Conservation (phyloP, 2,888 invertebrate species). For the Drosophila acutilabella region DNA sequence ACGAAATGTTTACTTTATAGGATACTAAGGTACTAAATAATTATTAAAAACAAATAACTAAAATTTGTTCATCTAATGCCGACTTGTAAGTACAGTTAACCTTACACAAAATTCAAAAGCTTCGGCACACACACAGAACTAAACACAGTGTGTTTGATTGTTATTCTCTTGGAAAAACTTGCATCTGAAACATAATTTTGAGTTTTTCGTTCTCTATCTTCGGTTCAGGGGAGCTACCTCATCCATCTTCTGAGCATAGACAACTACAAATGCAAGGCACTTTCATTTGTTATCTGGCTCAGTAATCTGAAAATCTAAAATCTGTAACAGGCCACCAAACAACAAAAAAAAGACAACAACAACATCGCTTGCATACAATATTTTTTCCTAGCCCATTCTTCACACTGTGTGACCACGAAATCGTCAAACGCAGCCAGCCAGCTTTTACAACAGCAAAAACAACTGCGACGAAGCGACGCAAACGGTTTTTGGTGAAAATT, state of each 20-base stretch:
- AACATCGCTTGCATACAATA: constrained; percentile 61
- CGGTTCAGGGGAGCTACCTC: constrained; percentile 19
- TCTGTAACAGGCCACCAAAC: constrained; percentile 75
- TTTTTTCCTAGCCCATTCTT: constrained; percentile 77
- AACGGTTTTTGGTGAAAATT: constrained; percentile 78
- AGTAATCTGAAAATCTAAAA: constrained; percentile 69
- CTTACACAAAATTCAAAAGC: constrained; percentile 34
- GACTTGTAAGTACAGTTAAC: constrained; percentile 24
- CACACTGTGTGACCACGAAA: constrained; percentile 80
- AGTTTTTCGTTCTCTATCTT: too few species aligned
- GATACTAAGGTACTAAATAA: too few species aligned
- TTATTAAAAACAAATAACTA: too few species aligned
- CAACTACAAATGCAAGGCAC: constrained; percentile 58
- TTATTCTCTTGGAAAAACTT: constrained; percentile 44
- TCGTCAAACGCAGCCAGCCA: constrained; percentile 73
- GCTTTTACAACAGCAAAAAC: constrained; percentile 53
- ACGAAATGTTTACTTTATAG: too few species aligned
- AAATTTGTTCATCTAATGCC: background rate
- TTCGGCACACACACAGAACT: background rate
- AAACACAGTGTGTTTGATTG: constrained; percentile 4
- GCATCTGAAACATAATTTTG: constrained; percentile 43
- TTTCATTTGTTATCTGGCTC: constrained; percentile 74
- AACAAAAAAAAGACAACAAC: constrained; percentile 9
- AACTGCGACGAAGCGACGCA: constrained; percentile 68
- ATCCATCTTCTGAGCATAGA: constrained; percentile 38